These are phyloP conservation scores for Neogobius melanostomus DNA, from an alignment of 2,113 vertebrate species.

Conservation along the genomic window DNA sequence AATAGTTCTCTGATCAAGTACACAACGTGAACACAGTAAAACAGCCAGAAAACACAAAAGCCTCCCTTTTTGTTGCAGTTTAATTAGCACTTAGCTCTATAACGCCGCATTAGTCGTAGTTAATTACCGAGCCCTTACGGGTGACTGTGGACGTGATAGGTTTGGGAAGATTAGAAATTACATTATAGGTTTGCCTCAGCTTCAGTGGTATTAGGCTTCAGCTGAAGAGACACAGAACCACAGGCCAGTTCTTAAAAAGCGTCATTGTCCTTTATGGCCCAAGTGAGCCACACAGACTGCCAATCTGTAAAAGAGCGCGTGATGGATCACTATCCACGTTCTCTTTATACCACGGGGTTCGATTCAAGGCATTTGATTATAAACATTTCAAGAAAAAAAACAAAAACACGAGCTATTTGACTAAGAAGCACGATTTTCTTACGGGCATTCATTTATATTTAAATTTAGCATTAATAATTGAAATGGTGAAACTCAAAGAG, in stretches of 20 bases:
- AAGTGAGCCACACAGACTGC: constrained; percentile 64
- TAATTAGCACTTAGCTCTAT: constrained; percentile 36
- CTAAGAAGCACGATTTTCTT: neutral
- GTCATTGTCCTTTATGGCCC: constrained; percentile 65
- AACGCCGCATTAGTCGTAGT: constrained; percentile 30
- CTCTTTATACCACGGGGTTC: neutral
- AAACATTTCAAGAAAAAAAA: neutral
- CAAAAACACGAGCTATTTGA: neutral
- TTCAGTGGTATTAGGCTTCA: constrained; percentile 18
- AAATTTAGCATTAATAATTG: neutral
- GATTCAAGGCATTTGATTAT: neutral
- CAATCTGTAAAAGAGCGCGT: constrained; percentile 58
- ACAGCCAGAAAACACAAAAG: constrained; percentile 6
- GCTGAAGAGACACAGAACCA: constrained; percentile 13
- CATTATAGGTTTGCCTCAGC: constrained; percentile 1
- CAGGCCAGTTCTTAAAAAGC: constrained; percentile 39
- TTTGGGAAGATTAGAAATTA: constrained; percentile 22
- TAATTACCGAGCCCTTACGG: constrained; percentile 31
- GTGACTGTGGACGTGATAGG: constrained; percentile 23
- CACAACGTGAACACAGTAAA: neutral
- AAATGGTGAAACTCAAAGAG: neutral
- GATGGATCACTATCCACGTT: constrained; percentile 67
- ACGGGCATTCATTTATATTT: neutral
- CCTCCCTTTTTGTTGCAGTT: constrained; percentile 9
- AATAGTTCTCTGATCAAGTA: constrained; percentile 1